These are phyloP conservation scores for Drosophila paranaensis DNA, from an alignment of 2,888 invertebrate genomes.

Conservation along the genomic window DNA sequence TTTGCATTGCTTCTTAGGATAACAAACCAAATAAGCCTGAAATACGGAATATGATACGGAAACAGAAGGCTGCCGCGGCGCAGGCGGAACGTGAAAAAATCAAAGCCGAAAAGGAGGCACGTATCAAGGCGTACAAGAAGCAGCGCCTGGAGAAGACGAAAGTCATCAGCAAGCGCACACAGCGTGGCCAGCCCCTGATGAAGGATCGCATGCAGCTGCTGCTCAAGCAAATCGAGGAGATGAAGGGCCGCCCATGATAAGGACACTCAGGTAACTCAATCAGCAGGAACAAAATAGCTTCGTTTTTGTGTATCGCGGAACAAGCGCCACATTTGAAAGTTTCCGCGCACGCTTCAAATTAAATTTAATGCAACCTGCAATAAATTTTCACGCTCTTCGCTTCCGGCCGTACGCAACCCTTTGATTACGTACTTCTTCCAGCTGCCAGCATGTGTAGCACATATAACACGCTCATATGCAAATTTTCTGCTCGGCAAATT, in stretches of 20 bases:
- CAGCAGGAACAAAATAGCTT: constrained; percentile 6
- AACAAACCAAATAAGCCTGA: constrained; percentile 62
- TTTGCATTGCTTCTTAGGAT: constrained; percentile 27
- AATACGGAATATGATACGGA: constrained; percentile 55
- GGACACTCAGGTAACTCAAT: constrained; percentile 35
- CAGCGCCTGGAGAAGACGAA: constrained; percentile 90
- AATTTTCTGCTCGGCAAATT: constrained; percentile 71
- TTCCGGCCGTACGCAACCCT: constrained; percentile 75
- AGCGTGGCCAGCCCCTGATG: constrained; percentile 94
- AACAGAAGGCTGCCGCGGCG: constrained; percentile 60
- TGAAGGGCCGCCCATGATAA: constrained; percentile 62
- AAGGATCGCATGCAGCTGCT: constrained; percentile 91
- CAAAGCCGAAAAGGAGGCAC: constrained; percentile 85
- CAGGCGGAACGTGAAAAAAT: constrained; percentile 83
- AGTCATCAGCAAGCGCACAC: constrained; percentile 90
- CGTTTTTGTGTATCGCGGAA: constrained; percentile 2
- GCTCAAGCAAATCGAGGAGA: constrained; percentile 90
- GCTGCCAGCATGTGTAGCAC: constrained; percentile 1
- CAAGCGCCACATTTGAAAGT: constrained; percentile 27
- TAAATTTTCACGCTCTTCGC: constrained; percentile 71
- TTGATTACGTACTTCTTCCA: constrained; percentile 50
- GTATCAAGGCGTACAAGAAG: constrained; percentile 88
- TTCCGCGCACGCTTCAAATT: constrained; percentile 74
- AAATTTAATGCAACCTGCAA: constrained; percentile 81
- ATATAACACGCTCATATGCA: constrained; percentile 61